Evolutionary conservation across 2,113 vertebrate species (phyloP).

Genomic region (Dolichallabes microphthalmus): DNA sequence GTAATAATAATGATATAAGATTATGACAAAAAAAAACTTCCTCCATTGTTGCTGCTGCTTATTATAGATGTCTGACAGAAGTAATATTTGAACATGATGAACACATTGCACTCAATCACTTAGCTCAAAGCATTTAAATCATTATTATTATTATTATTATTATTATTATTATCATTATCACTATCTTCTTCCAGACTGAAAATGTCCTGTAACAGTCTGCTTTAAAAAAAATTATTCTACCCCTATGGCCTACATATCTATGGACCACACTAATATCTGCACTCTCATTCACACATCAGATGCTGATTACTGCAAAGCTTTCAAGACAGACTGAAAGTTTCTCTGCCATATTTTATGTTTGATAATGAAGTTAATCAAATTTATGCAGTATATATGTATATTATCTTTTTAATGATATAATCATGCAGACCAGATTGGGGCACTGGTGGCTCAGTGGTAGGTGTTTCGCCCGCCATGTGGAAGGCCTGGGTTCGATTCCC

Average conservation of each 20-base stretch:
- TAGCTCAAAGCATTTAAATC: conserved; percentile 8
- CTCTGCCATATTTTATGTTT: conserved; percentile 56
- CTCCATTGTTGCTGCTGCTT: conserved; percentile 35
- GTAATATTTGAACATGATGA: conserved; percentile 10
- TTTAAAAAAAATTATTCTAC: neutral
- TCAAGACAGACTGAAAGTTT: conserved; percentile 73
- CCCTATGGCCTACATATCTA: neutral
- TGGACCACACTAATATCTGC: conserved; percentile 12
- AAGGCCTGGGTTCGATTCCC: too few species aligned
- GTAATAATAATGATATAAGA: conserved; percentile 28
- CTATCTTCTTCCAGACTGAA: conserved; percentile 15
- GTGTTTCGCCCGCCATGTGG: too few species aligned
- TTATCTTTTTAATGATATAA: neutral
- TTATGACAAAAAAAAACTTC: conserved; percentile 12
- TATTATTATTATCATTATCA: neutral
- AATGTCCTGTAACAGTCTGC: conserved; percentile 27
- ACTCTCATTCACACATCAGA: conserved; percentile 43
- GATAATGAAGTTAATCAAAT: neutral
- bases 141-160: too few species aligned
- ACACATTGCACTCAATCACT: neutral
- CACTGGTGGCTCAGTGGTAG: too few species aligned
- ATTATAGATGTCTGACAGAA: conserved; percentile 24
- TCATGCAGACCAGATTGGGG: conserved; percentile 17
- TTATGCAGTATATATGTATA: conserved; percentile 11
- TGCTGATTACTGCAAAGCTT: conserved; percentile 63